phyloP scores from a whole-genome alignment of 1,140 invertebrate genomes.

The Aphis gossypii region DNA sequence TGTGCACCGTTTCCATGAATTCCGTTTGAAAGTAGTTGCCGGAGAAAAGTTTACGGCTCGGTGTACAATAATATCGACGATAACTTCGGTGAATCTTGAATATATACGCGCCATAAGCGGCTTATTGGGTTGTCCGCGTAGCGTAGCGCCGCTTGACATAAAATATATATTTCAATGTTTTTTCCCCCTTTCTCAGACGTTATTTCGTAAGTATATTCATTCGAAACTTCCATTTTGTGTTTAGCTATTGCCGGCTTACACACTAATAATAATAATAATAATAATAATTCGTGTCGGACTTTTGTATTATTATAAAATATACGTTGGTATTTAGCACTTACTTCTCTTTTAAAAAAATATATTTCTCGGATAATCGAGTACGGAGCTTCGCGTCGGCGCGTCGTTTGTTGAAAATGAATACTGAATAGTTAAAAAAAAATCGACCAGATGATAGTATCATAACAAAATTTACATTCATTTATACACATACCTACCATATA shows the following conservation, averaged over 20 bases:
- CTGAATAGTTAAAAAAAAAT: not conserved
- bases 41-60: slow-evolving; percentile 44
- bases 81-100: slow-evolving; percentile 33
- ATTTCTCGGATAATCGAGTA: too few relatives aligned
- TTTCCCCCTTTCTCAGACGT: not conserved
- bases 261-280: slow-evolving; percentile 6
- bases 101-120: slow-evolving; percentile 23
- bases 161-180: not conserved
- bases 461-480: not conserved
- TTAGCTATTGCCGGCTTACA: not conserved
- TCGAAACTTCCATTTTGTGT: not conserved
- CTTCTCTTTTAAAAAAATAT: too few relatives aligned
- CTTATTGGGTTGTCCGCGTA: slow-evolving; percentile 30
- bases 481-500: too few relatives aligned
- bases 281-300: not conserved
- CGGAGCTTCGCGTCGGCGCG: too few relatives aligned
- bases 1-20: not conserved
- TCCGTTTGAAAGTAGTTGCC: slow-evolving; percentile 20
- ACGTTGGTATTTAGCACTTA: too few relatives aligned
- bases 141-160: not conserved
- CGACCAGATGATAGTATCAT: not conserved
- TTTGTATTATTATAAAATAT: not conserved
- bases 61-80: slow-evolving; percentile 49
- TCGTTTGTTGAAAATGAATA: not conserved
- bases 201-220: not conserved